Conservation (phyloP, 1,140 invertebrate species). For the Eupristina koningsbergeri region DNA sequence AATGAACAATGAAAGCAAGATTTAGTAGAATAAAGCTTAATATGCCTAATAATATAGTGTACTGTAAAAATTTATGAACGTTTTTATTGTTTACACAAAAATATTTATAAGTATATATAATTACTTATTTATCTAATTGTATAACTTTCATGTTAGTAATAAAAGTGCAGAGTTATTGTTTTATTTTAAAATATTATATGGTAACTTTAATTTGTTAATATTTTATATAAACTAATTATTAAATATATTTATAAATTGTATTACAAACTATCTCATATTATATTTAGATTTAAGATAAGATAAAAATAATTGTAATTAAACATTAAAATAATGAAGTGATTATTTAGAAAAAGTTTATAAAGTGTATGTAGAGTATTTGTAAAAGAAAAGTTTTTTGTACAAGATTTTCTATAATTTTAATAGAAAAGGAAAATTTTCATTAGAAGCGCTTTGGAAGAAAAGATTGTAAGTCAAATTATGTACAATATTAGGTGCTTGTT, state of each 20-base stretch:
- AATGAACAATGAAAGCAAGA: not conserved
- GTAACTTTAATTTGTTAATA: constrained; percentile 17
- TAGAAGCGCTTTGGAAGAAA: constrained; percentile 33
- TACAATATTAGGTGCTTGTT: constrained; percentile 42
- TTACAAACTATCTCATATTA: constrained; percentile 29
- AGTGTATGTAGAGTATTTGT: constrained; percentile 16
- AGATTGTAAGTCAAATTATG: constrained; percentile 28
- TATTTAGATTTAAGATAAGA: not conserved
- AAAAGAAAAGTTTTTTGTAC: constrained; percentile 27
- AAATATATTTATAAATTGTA: constrained; percentile 34
- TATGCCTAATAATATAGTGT: not conserved
- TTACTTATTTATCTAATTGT: constrained; percentile 15
- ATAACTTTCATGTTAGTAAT: not conserved
- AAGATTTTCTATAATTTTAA: constrained; percentile 32
- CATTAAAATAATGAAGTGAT: constrained; percentile 14
- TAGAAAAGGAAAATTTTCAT: constrained; percentile 25
- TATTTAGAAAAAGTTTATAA: constrained; percentile 33
- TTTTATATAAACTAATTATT: constrained; percentile 18
- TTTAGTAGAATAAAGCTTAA: not conserved
- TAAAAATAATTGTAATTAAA: constrained; percentile 18
- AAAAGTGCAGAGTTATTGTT: not conserved
- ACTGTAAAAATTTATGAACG: not conserved
- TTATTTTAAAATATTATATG: not conserved
- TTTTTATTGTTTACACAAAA: not conserved
- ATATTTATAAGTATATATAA: no score